Evolutionary conservation across 1,140 invertebrate species (phyloP).

Genomic region (Bemisia tabaci): DNA sequence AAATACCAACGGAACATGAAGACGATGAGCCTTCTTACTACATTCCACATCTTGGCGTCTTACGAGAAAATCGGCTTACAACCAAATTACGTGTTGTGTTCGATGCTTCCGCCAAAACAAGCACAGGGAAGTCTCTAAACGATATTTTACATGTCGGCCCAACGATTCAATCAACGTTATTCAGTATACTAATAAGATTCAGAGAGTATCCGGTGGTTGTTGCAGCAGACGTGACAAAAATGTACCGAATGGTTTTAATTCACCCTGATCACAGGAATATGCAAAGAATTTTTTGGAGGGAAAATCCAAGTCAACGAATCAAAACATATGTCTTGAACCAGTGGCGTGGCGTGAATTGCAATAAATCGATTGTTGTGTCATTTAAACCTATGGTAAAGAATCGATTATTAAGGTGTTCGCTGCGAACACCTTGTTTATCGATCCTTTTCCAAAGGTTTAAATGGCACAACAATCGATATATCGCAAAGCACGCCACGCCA

Average conservation of each 20-base stretch:
- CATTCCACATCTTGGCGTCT: not conserved
- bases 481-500: too few species aligned
- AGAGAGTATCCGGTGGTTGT: slow-evolving; percentile 22
- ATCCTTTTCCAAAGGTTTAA: too few species aligned
- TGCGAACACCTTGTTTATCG: too few species aligned
- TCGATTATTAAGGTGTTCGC: too few species aligned
- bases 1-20: not conserved
- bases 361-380: too few species aligned
- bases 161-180: slow-evolving; percentile 23
- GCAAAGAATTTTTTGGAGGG: slow-evolving; percentile 22
- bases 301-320: slow-evolving; percentile 15
- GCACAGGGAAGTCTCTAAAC: slow-evolving; percentile 23
- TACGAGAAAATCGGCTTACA: not conserved
- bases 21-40: not conserved
- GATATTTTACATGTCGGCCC: slow-evolving; percentile 22
- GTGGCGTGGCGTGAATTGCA: too few species aligned
- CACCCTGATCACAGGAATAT: slow-evolving; percentile 21
- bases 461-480: too few species aligned
- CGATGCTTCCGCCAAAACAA: not conserved
- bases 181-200: slow-evolving; percentile 24
- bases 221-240: slow-evolving; percentile 30
- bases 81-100: not conserved
- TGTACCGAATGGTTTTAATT: slow-evolving; percentile 27
- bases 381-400: too few species aligned
- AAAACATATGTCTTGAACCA: slow-evolving; percentile 22